A percentile compares a stretch with the other conserved stretches of the same genome.
phyloP scores from a whole-genome alignment of 2,113 vertebrate genomes.

The Apodemus sylvaticus region DNA sequence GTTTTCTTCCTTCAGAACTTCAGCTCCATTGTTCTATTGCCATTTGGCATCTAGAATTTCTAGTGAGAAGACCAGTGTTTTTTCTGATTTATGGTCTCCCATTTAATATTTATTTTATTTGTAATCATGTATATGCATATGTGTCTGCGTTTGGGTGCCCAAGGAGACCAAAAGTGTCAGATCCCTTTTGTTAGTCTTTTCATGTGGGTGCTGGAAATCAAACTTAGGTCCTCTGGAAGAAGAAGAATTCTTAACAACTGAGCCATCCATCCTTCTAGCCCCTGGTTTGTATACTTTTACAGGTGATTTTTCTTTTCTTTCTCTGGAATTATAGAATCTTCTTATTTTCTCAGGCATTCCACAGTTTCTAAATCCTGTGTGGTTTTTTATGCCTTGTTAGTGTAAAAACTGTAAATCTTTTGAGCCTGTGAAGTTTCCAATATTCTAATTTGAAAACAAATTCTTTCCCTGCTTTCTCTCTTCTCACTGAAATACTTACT shows the following conservation, averaged over 20 bases:
- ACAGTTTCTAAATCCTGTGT: constrained; percentile 33
- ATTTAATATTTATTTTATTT: background rate
- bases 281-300: background rate
- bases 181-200: background rate
- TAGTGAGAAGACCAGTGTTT: background rate
- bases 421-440: constrained; percentile 1
- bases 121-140: background rate
- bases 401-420: background rate
- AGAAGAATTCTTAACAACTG: too few species aligned
- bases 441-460: constrained; percentile 18
- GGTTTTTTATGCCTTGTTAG: background rate
- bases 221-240: background rate
- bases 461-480: background rate
- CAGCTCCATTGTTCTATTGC: background rate
- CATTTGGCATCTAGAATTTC: background rate
- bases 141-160: background rate
- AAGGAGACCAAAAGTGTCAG: background rate
- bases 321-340: constrained; percentile 26
- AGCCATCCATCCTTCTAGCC: background rate
- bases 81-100: background rate
- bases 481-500: constrained; percentile 36
- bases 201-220: background rate
- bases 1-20: constrained; percentile 15
- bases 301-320: background rate
- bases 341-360: constrained; percentile 20